phyloP scores from a whole-genome alignment of 1,140 invertebrate genomes.

The Mya arenaria region DNA sequence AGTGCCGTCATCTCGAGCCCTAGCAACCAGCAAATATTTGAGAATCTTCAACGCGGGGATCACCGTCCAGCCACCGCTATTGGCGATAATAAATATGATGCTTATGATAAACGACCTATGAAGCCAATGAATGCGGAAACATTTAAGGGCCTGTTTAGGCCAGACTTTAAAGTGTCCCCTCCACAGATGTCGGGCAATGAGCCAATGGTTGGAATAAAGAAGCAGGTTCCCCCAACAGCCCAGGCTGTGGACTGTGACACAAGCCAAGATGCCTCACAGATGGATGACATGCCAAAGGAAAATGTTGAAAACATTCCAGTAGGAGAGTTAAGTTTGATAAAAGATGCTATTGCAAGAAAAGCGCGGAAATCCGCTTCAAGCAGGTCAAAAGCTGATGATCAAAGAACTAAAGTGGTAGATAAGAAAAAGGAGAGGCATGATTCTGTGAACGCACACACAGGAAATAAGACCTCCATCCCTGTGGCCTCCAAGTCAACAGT shows the following conservation, averaged over 20 bases:
- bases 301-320: constrained; percentile 55
- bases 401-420: constrained; percentile 40
- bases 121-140: constrained; percentile 65
- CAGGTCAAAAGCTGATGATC: constrained; percentile 6
- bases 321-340: constrained; percentile 62
- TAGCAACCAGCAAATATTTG: constrained; percentile 48
- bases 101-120: constrained; percentile 64
- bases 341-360: constrained; percentile 60
- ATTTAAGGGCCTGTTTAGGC: constrained; percentile 58
- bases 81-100: constrained; percentile 65
- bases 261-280: constrained; percentile 64
- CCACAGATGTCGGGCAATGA: constrained; percentile 69
- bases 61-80: constrained; percentile 60
- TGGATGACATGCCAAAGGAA: constrained; percentile 58
- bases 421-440: constrained; percentile 48
- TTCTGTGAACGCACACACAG: constrained; percentile 28
- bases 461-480: constrained; percentile 64
- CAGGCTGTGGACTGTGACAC: constrained; percentile 74
- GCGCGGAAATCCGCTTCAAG: constrained; percentile 46
- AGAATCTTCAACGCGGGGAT: constrained; percentile 52
- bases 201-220: constrained; percentile 62
- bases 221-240: constrained; percentile 67
- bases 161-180: constrained; percentile 65
- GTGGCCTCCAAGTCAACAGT: constrained; percentile 58
- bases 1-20: constrained; percentile 45